A percentile compares a stretch with the other conserved stretches of the same genome.
Conservation (phyloP, 2,797 vertebrate species). For the Zenarchopterus dispar region DNA sequence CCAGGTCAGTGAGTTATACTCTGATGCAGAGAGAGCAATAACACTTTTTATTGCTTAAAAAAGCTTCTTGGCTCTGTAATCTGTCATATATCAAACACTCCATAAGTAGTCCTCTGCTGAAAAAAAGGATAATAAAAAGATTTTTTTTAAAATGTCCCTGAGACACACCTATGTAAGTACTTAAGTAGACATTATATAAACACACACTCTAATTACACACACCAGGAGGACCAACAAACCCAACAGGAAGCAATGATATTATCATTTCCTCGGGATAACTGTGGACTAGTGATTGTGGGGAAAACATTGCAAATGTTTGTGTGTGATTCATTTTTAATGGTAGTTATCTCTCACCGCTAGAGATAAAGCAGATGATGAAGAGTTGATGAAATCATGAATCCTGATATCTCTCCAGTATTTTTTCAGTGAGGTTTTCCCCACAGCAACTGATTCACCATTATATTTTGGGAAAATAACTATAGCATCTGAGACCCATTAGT, state of each 20-base stretch:
- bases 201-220: background rate
- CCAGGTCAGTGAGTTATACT: background rate
- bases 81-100: background rate
- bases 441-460: slow-evolving; percentile 32
- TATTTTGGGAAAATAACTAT: slow-evolving; percentile 36
- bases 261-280: slow-evolving; percentile 63
- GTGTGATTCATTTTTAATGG: slow-evolving; percentile 5
- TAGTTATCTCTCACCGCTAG: slow-evolving; percentile 18
- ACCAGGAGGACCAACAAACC: slow-evolving; percentile 7
- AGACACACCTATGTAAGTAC: background rate
- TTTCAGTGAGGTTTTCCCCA: background rate
- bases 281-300: slow-evolving; percentile 30
- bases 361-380: background rate
- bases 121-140: slow-evolving; percentile 7
- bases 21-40: background rate
- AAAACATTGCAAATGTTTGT: slow-evolving; percentile 17
- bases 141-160: background rate
- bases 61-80: background rate
- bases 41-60: background rate
- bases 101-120: background rate
- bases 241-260: slow-evolving; percentile 64
- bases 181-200: slow-evolving; percentile 10
- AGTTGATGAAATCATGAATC: slow-evolving; percentile 18
- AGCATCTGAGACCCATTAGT: slow-evolving; percentile 46
- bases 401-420: slow-evolving; percentile 13